phyloP scores from a whole-genome alignment of 2,113 vertebrate genomes.

The Struthidea cinerea region DNA sequence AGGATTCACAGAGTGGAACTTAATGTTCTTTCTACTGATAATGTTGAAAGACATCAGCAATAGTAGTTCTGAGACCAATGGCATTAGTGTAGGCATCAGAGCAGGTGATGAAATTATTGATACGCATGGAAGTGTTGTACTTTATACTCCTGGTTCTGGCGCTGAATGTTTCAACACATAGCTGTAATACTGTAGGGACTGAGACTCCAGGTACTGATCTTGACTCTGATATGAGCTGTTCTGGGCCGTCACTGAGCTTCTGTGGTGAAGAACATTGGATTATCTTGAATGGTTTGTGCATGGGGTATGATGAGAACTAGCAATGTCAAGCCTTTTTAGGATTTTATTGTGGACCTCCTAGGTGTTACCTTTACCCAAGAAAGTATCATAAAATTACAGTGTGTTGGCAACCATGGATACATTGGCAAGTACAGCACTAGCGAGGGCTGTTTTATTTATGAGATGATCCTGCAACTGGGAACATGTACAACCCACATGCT shows the following conservation, averaged over 20 bases:
- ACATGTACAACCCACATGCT: accelerated
- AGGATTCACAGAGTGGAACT: background rate
- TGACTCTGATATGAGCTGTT: background rate
- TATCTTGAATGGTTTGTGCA: background rate
- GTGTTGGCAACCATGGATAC: background rate
- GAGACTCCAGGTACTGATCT: background rate
- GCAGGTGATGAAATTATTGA: background rate
- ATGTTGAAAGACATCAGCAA: background rate
- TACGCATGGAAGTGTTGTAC: background rate
- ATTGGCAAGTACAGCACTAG: background rate
- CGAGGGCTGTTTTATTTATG: accelerated
- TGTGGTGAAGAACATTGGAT: background rate
- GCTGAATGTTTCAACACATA: background rate
- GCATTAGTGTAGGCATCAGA: background rate
- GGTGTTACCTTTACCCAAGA: background rate
- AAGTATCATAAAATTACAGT: background rate
- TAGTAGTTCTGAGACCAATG: background rate
- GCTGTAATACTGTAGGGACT: background rate
- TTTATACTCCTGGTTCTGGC: background rate
- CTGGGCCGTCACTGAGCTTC: background rate
- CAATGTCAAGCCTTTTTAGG: background rate
- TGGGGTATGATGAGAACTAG: background rate
- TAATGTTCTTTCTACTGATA: background rate
- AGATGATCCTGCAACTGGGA: background rate
- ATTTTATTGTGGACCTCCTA: background rate